phyloP scores from a whole-genome alignment of 2,113 vertebrate genomes.

The Pomatorhinus ruficollis region DNA sequence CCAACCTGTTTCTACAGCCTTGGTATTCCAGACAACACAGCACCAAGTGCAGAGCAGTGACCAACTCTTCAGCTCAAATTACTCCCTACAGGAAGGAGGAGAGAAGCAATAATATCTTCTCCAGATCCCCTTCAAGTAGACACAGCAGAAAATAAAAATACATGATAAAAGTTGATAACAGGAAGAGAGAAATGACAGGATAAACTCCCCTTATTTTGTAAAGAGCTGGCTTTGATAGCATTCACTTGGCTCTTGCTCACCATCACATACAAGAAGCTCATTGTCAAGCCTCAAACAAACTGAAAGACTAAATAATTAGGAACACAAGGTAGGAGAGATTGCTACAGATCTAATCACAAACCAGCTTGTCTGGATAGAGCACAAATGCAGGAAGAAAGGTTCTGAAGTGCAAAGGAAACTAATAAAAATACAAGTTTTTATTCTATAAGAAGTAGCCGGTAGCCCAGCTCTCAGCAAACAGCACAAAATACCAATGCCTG shows the following conservation, averaged over 20 bases:
- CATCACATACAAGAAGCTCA: neutral
- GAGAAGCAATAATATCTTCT: neutral
- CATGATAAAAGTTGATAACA: neutral
- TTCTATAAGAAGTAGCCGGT: neutral
- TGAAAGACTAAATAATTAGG: neutral
- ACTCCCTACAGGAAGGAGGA: neutral
- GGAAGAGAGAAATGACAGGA: neutral
- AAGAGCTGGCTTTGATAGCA: neutral
- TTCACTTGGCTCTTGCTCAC: neutral
- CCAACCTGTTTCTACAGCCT: neutral
- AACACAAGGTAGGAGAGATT: neutral
- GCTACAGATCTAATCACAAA: neutral
- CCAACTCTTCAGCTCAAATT: neutral
- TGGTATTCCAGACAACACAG: neutral
- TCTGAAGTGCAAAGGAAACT: neutral
- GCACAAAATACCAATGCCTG: neutral
- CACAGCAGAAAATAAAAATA: neutral
- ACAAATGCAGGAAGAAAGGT: accelerated
- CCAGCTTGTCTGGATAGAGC: neutral
- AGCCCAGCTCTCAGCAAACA: neutral
- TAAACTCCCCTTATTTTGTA: neutral
- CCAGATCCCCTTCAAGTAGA: neutral
- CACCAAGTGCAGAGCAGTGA: neutral
- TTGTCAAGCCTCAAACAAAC: neutral
- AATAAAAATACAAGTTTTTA: neutral